These are phyloP conservation scores for Tyria jacobaeae DNA, from an alignment of 2,888 invertebrate genomes.

Conservation along the genomic window DNA sequence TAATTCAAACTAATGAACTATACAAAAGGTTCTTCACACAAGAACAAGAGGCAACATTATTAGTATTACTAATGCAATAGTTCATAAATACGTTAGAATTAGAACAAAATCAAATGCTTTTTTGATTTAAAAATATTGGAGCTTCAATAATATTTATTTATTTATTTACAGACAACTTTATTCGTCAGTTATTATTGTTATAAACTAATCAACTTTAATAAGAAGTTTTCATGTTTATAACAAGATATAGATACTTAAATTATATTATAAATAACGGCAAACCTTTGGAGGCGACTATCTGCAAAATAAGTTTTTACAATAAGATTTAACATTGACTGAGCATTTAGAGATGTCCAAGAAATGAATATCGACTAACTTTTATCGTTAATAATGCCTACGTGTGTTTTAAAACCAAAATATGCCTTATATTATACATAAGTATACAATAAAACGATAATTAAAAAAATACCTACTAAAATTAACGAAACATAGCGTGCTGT, in stretches of 20 bases:
- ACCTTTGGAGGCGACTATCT: no score
- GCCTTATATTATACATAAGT: background rate
- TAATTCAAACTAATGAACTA: constrained; percentile 24
- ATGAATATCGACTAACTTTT: background rate
- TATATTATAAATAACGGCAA: background rate
- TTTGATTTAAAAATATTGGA: constrained; percentile 3
- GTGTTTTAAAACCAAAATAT: no score
- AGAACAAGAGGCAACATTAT: constrained; percentile 11
- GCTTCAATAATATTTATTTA: background rate
- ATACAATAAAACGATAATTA: background rate
- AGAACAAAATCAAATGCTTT: constrained; percentile 11
- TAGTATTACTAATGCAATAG: constrained; percentile 11
- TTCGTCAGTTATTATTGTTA: background rate
- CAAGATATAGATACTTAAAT: background rate
- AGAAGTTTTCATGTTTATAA: background rate
- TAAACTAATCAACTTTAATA: background rate
- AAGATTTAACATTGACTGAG: background rate
- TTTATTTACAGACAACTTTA: background rate
- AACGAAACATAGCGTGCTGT: background rate
- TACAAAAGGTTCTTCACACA: constrained; percentile 14
- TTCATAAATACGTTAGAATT: constrained; percentile 13
- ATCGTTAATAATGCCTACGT: no score
- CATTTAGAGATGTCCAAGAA: background rate
- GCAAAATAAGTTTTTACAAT: no score
- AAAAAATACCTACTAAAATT: background rate